These are phyloP conservation scores for Ovis canadensis DNA, from an alignment of 2,113 vertebrate species.

Conservation along the genomic window DNA sequence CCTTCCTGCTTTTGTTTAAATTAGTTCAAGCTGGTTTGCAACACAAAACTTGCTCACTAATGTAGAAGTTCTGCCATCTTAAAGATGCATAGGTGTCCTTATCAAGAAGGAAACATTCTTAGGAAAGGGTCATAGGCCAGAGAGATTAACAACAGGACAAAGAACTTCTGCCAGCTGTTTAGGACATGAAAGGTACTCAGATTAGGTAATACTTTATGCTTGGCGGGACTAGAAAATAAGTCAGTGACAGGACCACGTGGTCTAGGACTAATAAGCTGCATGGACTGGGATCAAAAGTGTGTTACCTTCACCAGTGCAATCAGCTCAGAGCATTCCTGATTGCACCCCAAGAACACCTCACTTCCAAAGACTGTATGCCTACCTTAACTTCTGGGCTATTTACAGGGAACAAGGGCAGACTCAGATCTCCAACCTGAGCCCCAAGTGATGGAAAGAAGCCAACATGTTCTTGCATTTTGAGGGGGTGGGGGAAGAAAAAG, in stretches of 20 bases:
- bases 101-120: neutral
- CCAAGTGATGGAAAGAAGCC: conserved; percentile 50
- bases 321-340: neutral
- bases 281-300: neutral
- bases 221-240: neutral
- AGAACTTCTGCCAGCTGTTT: neutral
- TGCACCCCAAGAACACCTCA: neutral
- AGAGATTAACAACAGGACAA: neutral
- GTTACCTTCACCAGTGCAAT: no score
- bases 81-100: neutral
- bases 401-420: conserved; percentile 20
- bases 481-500: neutral
- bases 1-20: neutral
- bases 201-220: neutral
- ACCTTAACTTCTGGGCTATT: conserved; percentile 27
- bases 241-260: neutral
- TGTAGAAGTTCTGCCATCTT: neutral
- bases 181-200: neutral
- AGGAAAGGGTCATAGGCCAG: neutral
- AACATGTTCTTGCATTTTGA: conserved; percentile 36
- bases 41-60: neutral
- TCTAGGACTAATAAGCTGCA: neutral
- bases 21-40: neutral
- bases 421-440: conserved; percentile 40
- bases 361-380: neutral